Base-by-base conservation (phyloP, 2,888 invertebrate genomes). In the Orchesella flavescens region DNA sequence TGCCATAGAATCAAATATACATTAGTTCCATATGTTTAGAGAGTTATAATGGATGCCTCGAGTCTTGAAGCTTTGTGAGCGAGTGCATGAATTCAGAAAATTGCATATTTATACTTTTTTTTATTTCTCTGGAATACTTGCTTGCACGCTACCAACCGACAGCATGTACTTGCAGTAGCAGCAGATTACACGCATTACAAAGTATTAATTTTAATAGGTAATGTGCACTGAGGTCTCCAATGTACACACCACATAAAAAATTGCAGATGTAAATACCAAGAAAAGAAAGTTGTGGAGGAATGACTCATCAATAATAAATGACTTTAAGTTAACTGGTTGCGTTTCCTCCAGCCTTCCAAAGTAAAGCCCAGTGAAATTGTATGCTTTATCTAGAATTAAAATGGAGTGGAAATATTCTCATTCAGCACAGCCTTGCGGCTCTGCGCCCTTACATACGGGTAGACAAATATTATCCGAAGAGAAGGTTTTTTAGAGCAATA, bases 171-270 rank as follows among this genome's bases (percentile, higher is more conserved):
- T 68, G 76, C 46, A 63, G 23, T 24, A 24, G 24, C 74, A 81
- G 34, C 34, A 4, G 73, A 84, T 74, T 80, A 73, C 80, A 81
- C 34, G 34, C 79, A 76, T 77, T 73, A 84, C 76, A 0, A 72
- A 57, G 77, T 77, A 82, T 84, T 74, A 84, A 77, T 84, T 82
- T 84, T 77, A 84, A 84, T 84, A 84, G 82, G 82, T 81, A 82
- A 82, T 78, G 69, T 74, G 34, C 46, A 43, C 17, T 10, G 34
- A 34, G 68, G 59, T 77, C 68, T 23, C 68, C 13, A 5, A 49
- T n/a, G n/a, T 49, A n/a, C 49, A 49, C 1, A 12, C 5, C 3
- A 12, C 49, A 49, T 49, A 49, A 34, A 34, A 34, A 34, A 12
- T 3, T 49, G n/a, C 49, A n/a, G 24, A 13, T 61, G 24, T 9